Conservation (phyloP, 2,888 invertebrate species). For the Acleris holmiana region DNA sequence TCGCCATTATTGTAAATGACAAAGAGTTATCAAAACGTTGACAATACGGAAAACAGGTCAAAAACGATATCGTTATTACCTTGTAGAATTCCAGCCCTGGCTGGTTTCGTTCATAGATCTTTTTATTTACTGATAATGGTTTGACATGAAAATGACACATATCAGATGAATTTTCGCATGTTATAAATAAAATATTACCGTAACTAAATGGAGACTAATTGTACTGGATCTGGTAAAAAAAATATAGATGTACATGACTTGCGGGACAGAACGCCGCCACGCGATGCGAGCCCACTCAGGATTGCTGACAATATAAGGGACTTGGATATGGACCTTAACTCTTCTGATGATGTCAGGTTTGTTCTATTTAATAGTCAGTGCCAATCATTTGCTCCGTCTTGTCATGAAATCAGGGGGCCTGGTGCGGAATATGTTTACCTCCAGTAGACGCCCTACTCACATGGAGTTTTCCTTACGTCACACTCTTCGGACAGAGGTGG, state of each 20-base stretch:
- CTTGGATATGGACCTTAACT: constrained; percentile 56
- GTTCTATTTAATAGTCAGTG: constrained; percentile 1
- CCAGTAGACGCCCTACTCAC: too few species aligned
- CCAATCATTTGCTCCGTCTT: too few species aligned
- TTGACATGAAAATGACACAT: not conserved
- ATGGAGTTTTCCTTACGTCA: too few species aligned
- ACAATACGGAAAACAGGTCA: too few species aligned
- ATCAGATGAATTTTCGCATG: not conserved
- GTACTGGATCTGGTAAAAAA: not conserved
- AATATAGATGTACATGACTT: not conserved
- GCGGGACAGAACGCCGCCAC: not conserved
- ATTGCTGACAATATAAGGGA: constrained; percentile 46
- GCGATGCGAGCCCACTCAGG: not conserved
- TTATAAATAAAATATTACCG: not conserved
- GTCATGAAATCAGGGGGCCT: too few species aligned
- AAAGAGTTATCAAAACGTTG: too few species aligned
- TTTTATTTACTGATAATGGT: not conserved
- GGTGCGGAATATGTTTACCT: too few species aligned
- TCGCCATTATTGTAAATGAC: too few species aligned
- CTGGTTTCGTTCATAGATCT: not conserved
- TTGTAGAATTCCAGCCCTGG: too few species aligned
- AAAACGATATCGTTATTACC: too few species aligned
- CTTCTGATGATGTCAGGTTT: constrained; percentile 62
- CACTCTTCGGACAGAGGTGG: too few species aligned
- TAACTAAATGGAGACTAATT: not conserved